Evolutionary conservation across 2,888 invertebrate species (phyloP), one percentile per base, ranked within the genome.

Genomic region (Sarcophaga rosellei): DNA sequence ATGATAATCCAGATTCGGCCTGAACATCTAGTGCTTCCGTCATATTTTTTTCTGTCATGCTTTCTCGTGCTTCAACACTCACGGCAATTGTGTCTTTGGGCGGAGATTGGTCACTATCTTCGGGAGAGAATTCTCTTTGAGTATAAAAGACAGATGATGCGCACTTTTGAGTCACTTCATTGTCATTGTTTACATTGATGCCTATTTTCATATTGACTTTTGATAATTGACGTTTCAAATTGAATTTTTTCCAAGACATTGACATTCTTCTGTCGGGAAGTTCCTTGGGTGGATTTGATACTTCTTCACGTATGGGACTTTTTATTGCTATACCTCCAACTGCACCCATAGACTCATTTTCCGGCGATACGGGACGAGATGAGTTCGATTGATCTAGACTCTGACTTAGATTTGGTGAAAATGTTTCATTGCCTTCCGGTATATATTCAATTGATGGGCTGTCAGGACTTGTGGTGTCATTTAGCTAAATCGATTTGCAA

Each of bases 191-290:
- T 77, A 90, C 89, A 89, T 90, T 91, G 20, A 90, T 87, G 25
- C 91, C 90, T 86, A 92, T 92, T 84, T 92, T 92, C 91, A 92
- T 95, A 90, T 95, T 95, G 89, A 97, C 97, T 93, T 95, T 96
- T 87, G 96, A 96, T 89, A 97, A 94, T 93, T 97, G 97, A 89
- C 97, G 95, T 93, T 97, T 97, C 85, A 97, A 94, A 92, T 96
- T 96, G 94, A 97, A 96, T 85, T 95, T 95, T 93, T 96, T 96
- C 96, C 97, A 96, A 82, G 95, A 93, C 88, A 95, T 95, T 53
- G 96, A 96, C 90, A 95, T 95, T 89, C 96, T 94, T 86, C 96
- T 93, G 76, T 92, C 92, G 87, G 94, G 93, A 35, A 93, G 90
- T 90, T 95, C 95, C 86, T 93, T 93, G 89, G 90, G 89, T 11